A percentile compares a stretch with the other conserved stretches of the same genome.
Conservation (phyloP, 2,888 invertebrate genomes). For the Euzophera pinguis region DNA sequence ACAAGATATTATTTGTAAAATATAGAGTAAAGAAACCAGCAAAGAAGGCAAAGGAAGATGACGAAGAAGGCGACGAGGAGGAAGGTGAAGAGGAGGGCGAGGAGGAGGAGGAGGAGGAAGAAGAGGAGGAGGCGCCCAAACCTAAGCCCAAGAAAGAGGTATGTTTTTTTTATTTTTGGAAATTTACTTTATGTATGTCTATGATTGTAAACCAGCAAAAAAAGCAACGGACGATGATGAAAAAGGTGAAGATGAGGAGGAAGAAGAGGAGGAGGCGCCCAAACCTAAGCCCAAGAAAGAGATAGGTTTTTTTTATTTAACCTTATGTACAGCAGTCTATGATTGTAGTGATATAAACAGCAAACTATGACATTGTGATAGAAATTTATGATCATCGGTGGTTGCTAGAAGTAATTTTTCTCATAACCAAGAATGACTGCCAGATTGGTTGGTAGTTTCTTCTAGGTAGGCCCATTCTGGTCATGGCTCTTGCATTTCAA, state of each 20-base stretch:
- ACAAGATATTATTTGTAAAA: not conserved
- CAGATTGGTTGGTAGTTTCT: too few species aligned
- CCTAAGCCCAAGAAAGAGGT: conserved; percentile 76
- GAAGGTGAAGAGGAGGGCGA: conserved; percentile 64
- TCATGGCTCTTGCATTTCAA: too few species aligned
- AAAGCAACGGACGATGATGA: conserved; percentile 59
- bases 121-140: conserved; percentile 67
- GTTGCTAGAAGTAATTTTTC: too few species aligned
- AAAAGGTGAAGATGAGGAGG: conserved; percentile 63
- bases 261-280: conserved; percentile 66
- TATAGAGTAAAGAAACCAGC: conserved; percentile 59
- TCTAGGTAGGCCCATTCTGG: too few species aligned
- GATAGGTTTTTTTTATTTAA: too few species aligned
- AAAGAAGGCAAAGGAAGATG: conserved; percentile 59
- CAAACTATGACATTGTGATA: too few species aligned
- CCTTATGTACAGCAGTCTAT: too few species aligned
- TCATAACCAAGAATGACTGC: too few species aligned
- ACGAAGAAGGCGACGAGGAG: conserved; percentile 64
- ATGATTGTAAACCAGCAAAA: conserved; percentile 65
- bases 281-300: conserved; percentile 73
- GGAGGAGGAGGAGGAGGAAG: conserved; percentile 68
- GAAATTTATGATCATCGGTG: too few species aligned
- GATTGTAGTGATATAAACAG: too few species aligned
- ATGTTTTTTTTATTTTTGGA: too few species aligned
- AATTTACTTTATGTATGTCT: not conserved